These are phyloP conservation scores for Aplocera efformata DNA, from an alignment of 2,888 invertebrate genomes.

Conservation along the genomic window DNA sequence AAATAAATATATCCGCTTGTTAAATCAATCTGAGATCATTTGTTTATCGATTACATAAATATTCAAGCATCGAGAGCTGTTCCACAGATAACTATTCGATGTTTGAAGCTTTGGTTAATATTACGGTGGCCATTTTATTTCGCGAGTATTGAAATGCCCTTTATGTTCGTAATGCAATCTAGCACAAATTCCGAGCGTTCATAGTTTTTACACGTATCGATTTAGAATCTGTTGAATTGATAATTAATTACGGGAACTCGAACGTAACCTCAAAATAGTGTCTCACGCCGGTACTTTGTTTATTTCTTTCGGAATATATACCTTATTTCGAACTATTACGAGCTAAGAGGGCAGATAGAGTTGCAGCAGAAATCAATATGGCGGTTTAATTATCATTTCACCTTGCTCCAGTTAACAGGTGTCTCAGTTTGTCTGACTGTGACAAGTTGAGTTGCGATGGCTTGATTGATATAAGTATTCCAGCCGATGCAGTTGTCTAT, in stretches of 20 bases:
- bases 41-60: slow-evolving; percentile 20
- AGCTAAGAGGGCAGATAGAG: slow-evolving; percentile 19
- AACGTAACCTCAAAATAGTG: slow-evolving; percentile 63
- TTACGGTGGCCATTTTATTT: not conserved
- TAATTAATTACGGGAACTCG: slow-evolving; percentile 57
- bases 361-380: slow-evolving; percentile 45
- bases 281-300: slow-evolving; percentile 50
- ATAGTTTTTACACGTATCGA: slow-evolving; percentile 48
- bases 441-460: slow-evolving; percentile 30
- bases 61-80: not conserved
- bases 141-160: not conserved
- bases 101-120: not conserved
- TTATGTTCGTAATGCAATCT: slow-evolving; percentile 24
- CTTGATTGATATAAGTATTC: slow-evolving; percentile 14
- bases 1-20: slow-evolving; percentile 14
- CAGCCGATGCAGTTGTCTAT: not conserved
- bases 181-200: slow-evolving; percentile 43
- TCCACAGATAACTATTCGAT: no score
- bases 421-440: slow-evolving; percentile 25
- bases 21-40: slow-evolving; percentile 18
- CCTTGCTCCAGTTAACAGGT: slow-evolving; percentile 64
- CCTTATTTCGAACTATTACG: slow-evolving; percentile 33
- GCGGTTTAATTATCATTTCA: slow-evolving; percentile 59
- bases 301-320: slow-evolving; percentile 28
- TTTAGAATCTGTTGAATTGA: slow-evolving; percentile 51